Conservation (phyloP, 2,113 vertebrate genomes). For the Piaya cayana region DNA sequence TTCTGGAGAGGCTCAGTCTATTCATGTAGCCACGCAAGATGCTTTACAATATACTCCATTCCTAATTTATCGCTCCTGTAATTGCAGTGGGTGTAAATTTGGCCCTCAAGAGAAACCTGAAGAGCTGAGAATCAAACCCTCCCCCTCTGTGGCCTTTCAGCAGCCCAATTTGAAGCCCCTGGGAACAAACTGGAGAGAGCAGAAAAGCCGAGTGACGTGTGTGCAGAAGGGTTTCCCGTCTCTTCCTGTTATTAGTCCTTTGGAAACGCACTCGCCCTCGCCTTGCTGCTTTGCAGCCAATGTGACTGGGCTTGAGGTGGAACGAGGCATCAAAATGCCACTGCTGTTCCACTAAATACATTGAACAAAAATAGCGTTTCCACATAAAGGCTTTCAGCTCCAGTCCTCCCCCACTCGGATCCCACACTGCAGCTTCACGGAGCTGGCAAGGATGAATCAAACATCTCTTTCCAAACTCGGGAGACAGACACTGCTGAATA, state of each 20-base stretch:
- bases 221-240: neutral
- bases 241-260: neutral
- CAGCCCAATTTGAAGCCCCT: neutral
- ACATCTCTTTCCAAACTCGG: neutral
- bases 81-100: neutral
- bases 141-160: neutral
- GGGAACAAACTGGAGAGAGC: neutral
- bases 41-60: neutral
- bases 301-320: neutral
- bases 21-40: neutral
- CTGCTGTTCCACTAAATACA: neutral
- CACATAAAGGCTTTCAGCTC: neutral
- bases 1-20: neutral
- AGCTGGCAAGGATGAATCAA: slow-evolving; percentile 18
- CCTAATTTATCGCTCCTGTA: neutral
- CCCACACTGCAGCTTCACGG: neutral
- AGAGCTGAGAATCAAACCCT: neutral
- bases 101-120: neutral
- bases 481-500: slow-evolving; percentile 54
- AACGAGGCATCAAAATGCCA: neutral
- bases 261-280: neutral
- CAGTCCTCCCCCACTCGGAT: neutral
- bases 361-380: neutral
- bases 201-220: neutral
- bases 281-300: neutral